Conservation (phyloP, 1,140 invertebrate genomes). For the Apocrypta bakeri region DNA sequence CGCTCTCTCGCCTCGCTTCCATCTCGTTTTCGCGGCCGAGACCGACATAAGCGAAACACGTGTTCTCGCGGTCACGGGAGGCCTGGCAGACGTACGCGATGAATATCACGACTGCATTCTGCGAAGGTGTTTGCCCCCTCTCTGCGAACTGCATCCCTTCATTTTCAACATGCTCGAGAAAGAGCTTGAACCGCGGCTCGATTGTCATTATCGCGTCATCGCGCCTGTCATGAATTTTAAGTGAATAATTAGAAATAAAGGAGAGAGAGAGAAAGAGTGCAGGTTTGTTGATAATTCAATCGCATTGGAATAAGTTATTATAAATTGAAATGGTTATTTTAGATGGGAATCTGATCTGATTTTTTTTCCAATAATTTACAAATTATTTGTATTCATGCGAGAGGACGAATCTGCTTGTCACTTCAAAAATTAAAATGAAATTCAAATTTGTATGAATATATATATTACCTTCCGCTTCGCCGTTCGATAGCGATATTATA, state of each 20-base stretch:
- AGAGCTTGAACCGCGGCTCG: neutral
- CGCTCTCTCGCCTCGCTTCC: neutral
- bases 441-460: no score
- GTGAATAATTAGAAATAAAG: conserved; percentile 33
- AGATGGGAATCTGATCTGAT: no score
- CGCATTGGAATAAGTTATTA: no score
- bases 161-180: neutral
- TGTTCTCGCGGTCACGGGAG: conserved; percentile 6
- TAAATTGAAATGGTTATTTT: no score
- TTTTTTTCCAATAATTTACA: no score
- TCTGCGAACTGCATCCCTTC: neutral
- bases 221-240: conserved; percentile 23
- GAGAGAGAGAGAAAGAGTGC: neutral
- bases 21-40: neutral
- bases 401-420: no score
- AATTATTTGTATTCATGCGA: no score
- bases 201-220: conserved; percentile 42
- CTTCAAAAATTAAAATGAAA: no score
- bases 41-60: conserved; percentile 17
- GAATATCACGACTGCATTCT: conserved; percentile 46
- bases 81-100: conserved; percentile 20
- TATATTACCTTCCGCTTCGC: no score
- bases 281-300: no score
- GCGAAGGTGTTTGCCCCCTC: conserved; percentile 18
- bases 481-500: no score